Evolutionary conservation across 1,140 invertebrate species (phyloP).

Genomic region (Drosophila ercepeae): DNA sequence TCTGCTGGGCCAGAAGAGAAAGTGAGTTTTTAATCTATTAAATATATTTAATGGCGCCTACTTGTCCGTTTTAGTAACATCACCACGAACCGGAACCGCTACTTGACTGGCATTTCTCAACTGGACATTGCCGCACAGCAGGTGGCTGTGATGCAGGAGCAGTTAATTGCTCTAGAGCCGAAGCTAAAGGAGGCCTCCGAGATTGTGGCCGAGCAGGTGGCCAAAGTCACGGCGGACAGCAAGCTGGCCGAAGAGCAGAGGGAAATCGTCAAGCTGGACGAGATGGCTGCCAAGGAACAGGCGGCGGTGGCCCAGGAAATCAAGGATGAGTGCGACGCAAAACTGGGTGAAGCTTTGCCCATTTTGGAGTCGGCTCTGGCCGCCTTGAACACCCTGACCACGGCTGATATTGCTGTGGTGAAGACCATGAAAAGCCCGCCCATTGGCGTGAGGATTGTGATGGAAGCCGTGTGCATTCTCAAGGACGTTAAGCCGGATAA

Average conservation of each 20-base stretch:
- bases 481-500: slow-evolving; percentile 86
- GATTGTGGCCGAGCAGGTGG: slow-evolving; percentile 85
- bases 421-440: slow-evolving; percentile 99
- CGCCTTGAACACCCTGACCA: slow-evolving; percentile 96
- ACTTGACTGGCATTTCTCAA: slow-evolving; percentile 94
- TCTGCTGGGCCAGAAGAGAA: slow-evolving; percentile 91
- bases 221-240: slow-evolving; percentile 88
- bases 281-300: slow-evolving; percentile 89
- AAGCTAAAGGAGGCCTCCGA: slow-evolving; percentile 92
- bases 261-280: slow-evolving; percentile 85
- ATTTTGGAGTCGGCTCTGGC: slow-evolving; percentile 94
- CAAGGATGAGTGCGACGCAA: slow-evolving; percentile 97
- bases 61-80: slow-evolving; percentile 77
- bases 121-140: slow-evolving; percentile 92
- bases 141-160: slow-evolving; percentile 93
- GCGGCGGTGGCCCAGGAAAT: slow-evolving; percentile 92
- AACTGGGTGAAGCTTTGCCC: slow-evolving; percentile 96
- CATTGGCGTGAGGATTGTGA: slow-evolving; percentile 95
- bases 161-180: slow-evolving; percentile 93
- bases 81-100: slow-evolving; percentile 88
- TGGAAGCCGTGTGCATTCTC: slow-evolving; percentile 98
- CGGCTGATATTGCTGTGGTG: slow-evolving; percentile 96
- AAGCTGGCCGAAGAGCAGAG: slow-evolving; percentile 87
- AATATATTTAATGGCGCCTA: background rate
- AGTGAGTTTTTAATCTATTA: slow-evolving; percentile 62